These are phyloP conservation scores for Synaphobranchus kaupii DNA, from an alignment of 2,797 vertebrate genomes.

Conservation along the genomic window DNA sequence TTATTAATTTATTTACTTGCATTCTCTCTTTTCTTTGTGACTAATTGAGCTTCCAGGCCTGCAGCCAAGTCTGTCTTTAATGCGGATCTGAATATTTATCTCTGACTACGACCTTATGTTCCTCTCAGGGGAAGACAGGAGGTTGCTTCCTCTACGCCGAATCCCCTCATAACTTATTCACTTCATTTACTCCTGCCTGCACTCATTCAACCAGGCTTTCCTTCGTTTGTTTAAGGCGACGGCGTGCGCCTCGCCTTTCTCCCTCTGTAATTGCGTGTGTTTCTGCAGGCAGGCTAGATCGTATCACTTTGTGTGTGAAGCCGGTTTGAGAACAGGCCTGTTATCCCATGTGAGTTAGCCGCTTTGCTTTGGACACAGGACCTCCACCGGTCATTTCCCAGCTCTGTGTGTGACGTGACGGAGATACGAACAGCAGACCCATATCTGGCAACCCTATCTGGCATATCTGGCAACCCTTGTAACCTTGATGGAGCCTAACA, in stretches of 20 bases:
- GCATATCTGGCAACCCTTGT: no score
- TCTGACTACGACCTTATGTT: slow-evolving; percentile 11
- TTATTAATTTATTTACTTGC: slow-evolving; percentile 12
- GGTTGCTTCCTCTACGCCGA: background rate
- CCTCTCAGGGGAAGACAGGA: background rate
- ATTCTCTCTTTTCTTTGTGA: slow-evolving; percentile 13
- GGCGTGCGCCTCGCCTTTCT: background rate
- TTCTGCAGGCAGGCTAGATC: no score
- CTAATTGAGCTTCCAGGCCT: slow-evolving; percentile 11
- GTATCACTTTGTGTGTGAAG: background rate
- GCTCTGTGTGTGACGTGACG: background rate
- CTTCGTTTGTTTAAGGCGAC: background rate
- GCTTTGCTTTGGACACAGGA: background rate
- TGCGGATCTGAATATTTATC: slow-evolving; percentile 28
- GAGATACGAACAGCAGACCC: background rate
- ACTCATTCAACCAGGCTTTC: background rate
- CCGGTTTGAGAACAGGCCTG: background rate
- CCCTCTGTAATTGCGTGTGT: background rate
- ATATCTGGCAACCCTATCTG: background rate
- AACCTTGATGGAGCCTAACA: no score
- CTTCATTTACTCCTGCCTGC: background rate
- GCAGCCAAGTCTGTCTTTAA: slow-evolving; percentile 10
- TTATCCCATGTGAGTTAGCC: background rate
- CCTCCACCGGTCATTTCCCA: background rate
- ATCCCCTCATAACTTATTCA: background rate